Evolutionary conservation across 2,113 vertebrate genomes (phyloP).

Genomic region (Albula glossodonta): DNA sequence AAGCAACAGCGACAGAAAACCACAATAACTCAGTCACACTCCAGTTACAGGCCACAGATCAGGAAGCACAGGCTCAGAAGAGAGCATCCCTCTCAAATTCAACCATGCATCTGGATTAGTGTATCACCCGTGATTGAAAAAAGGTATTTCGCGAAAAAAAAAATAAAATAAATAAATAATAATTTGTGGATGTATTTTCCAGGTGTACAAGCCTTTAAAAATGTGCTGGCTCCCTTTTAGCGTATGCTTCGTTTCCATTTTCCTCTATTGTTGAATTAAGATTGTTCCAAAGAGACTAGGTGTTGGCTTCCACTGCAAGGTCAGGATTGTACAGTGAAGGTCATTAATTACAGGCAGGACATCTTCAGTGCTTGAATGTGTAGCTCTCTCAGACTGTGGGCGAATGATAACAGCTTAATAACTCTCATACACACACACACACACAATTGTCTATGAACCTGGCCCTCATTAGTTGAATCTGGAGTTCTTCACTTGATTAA

Average conservation of each 20-base stretch:
- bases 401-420: neutral
- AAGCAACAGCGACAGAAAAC: neutral
- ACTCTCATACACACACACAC: neutral
- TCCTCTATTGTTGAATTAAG: slow-evolving; percentile 42
- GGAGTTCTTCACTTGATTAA: too few relatives aligned
- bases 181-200: neutral
- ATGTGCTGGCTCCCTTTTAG: neutral
- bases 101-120: slow-evolving; percentile 1
- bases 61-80: neutral
- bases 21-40: neutral
- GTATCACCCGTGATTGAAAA: neutral
- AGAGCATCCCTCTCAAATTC: neutral
- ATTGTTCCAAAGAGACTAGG: slow-evolving; percentile 36
- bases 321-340: neutral
- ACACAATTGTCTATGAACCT: neutral
- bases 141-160: neutral
- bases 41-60: neutral
- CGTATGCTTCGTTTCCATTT: neutral
- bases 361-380: neutral
- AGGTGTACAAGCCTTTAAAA: neutral
- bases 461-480: neutral
- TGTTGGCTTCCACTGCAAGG: neutral
- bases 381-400: neutral
- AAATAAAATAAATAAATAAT: neutral
- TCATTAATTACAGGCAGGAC: neutral